phyloP scores from a whole-genome alignment of 2,797 vertebrate species.

The Paramormyrops hopkinsi region DNA sequence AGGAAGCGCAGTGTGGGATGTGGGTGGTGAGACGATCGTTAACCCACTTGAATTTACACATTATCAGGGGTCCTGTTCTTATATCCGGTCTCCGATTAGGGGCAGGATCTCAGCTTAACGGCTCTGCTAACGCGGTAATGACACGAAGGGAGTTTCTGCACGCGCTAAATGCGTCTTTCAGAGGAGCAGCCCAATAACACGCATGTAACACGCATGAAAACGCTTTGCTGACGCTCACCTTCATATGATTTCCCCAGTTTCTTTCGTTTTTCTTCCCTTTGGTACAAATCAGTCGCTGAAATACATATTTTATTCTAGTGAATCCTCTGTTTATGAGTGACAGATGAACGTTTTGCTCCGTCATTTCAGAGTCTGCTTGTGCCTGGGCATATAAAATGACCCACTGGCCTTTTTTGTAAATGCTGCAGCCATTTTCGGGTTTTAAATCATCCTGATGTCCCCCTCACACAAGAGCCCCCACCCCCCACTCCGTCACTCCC shows the following conservation, averaged over 20 bases:
- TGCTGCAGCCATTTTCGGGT: neutral
- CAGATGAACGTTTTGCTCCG: neutral
- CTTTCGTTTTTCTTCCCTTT: neutral
- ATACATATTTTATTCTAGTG: neutral
- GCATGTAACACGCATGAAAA: neutral
- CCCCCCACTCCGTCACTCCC: neutral
- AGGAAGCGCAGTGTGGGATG: neutral
- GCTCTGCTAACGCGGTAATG: neutral
- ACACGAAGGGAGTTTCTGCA: neutral
- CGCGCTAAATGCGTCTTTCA: neutral
- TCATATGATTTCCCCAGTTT: neutral
- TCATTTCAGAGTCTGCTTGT: neutral
- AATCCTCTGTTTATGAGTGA: neutral
- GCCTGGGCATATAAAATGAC: neutral
- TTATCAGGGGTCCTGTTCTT: neutral
- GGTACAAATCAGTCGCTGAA: neutral
- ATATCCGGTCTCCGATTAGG: neutral
- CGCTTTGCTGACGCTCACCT: neutral
- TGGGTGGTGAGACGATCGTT: neutral
- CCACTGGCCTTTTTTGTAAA: neutral
- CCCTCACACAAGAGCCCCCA: no score
- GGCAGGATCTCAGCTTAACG: neutral
- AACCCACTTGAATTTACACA: neutral
- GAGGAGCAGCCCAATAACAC: neutral
- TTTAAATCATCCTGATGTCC: neutral